phyloP scores from a whole-genome alignment of 2,113 vertebrate genomes.

The Catharus minimus region DNA sequence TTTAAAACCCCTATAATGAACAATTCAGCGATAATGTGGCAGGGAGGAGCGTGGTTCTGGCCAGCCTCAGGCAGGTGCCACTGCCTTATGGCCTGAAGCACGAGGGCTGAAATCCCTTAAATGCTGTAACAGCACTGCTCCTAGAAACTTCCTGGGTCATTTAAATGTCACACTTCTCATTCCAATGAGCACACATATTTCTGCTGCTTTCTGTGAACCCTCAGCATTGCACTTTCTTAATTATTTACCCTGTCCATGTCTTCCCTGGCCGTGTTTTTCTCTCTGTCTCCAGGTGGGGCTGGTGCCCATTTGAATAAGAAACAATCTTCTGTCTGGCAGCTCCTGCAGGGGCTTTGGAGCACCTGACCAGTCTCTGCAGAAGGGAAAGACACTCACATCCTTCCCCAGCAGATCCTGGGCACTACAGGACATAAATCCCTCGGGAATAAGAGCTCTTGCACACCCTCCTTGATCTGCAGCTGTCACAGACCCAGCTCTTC shows the following conservation, averaged over 20 bases:
- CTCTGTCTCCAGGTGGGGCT: not conserved
- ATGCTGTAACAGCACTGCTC: not conserved
- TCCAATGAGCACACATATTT: not conserved
- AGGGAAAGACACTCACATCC: not conserved
- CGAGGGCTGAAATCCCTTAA: not conserved
- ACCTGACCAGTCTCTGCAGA: not conserved
- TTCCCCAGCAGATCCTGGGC: not conserved
- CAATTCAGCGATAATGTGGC: not conserved
- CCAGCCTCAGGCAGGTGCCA: not conserved
- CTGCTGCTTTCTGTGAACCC: not conserved
- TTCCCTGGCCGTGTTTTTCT: not conserved
- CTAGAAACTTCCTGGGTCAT: not conserved
- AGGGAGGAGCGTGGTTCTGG: not conserved
- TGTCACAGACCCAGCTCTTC: not conserved
- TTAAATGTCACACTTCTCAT: constrained; percentile 8
- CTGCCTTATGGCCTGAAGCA: not conserved
- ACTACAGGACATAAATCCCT: not conserved
- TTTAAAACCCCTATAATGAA: not conserved
- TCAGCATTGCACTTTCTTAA: not conserved
- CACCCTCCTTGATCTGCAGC: not conserved
- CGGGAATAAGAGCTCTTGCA: not conserved
- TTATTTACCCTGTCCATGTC: not conserved
- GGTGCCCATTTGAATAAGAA: not conserved
- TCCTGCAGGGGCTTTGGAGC: constrained; percentile 24
- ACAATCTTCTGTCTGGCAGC: not conserved